Percentiles rank a stretch among this genome's conserved stretches.
phyloP scores from a whole-genome alignment of 2,888 invertebrate species.

The Drosophila affinis region DNA sequence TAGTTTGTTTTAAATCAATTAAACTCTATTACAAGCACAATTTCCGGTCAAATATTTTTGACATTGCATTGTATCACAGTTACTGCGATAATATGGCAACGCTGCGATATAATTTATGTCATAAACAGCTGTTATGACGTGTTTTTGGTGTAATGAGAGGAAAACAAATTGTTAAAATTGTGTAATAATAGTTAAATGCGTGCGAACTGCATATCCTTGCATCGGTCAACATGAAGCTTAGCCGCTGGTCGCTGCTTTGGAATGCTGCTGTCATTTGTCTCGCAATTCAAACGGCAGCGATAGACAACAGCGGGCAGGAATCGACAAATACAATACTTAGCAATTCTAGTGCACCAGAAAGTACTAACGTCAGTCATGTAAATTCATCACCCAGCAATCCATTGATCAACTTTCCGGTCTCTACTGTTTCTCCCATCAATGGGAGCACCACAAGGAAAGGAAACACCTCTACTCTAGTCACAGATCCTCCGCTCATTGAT shows the following conservation, averaged over 20 bases:
- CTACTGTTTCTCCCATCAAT: conserved; percentile 22
- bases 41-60: conserved; percentile 33
- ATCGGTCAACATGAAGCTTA: conserved; percentile 46
- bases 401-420: not conserved
- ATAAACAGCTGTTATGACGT: conserved; percentile 65
- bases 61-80: too few relatives aligned
- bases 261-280: conserved; percentile 26
- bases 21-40: conserved; percentile 53
- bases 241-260: conserved; percentile 20
- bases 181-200: conserved; percentile 27
- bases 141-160: conserved; percentile 33
- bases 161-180: conserved; percentile 19
- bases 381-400: not conserved
- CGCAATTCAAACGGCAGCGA: conserved; percentile 16
- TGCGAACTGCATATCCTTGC: not conserved
- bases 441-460: conserved; percentile 42
- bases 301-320: conserved; percentile 11
- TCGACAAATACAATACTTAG: not conserved
- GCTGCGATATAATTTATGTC: not conserved
- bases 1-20: conserved; percentile 40
- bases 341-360: conserved; percentile 10
- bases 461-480: conserved; percentile 85
- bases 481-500: conserved; percentile 92
- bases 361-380: not conserved
- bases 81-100: conserved; percentile 27